These are phyloP conservation scores for Junco hyemalis DNA, from an alignment of 2,113 vertebrate species.

Conservation along the genomic window DNA sequence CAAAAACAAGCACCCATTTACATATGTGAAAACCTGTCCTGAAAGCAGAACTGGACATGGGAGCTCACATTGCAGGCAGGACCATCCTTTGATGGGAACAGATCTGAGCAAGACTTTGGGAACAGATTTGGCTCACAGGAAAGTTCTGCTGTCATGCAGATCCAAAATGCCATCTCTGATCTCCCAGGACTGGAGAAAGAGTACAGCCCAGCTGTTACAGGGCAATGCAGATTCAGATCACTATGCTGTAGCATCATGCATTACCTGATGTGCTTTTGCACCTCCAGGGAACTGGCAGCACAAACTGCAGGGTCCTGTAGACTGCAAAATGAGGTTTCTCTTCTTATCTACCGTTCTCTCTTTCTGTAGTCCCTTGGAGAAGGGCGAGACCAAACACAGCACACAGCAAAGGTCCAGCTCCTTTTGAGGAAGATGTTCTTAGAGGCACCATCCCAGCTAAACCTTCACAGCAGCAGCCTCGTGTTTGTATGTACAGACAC, in stretches of 20 bases:
- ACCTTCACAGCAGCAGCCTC: not conserved
- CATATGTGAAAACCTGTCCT: not conserved
- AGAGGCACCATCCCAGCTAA: not conserved
- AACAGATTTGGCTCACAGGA: not conserved
- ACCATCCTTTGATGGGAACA: not conserved
- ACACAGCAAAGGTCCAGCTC: not conserved
- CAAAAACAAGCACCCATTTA: not conserved
- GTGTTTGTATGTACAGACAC: fast-evolving
- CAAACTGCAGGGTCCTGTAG: not conserved
- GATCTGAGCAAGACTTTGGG: not conserved
- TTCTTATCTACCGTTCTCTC: not conserved
- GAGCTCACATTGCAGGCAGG: not conserved
- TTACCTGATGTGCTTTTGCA: not conserved
- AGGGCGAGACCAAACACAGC: not conserved
- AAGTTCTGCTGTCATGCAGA: not conserved
- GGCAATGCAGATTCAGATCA: not conserved
- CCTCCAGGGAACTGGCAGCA: not conserved
- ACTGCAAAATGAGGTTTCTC: not conserved
- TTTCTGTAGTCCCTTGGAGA: not conserved
- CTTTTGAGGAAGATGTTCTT: not conserved
- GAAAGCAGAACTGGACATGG: not conserved
- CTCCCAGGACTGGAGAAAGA: not conserved
- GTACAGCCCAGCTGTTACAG: not conserved
- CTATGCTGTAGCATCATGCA: not conserved
- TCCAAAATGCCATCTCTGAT: not conserved